These are phyloP conservation scores for Drosophila lacteicornis DNA, from an alignment of 1,140 invertebrate species.

Conservation along the genomic window DNA sequence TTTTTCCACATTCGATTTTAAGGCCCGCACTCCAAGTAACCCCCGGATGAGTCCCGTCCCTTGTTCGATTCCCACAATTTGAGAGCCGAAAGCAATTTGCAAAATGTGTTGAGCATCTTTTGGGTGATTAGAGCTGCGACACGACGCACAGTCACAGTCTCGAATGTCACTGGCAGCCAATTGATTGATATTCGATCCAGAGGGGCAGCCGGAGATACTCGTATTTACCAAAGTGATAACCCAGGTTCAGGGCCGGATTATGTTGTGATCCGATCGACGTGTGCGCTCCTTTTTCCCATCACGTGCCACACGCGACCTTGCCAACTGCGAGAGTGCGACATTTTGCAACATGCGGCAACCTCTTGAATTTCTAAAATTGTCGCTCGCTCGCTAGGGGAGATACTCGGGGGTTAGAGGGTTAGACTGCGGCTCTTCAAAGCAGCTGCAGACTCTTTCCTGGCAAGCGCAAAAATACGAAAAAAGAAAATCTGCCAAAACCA, in stretches of 20 bases:
- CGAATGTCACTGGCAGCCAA: slow-evolving; percentile 55
- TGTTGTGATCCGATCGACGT: slow-evolving; percentile 79
- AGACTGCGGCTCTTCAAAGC: slow-evolving; percentile 54
- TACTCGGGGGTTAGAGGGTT: slow-evolving; percentile 14
- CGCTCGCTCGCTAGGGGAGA: slow-evolving; percentile 33
- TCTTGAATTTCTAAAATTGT: slow-evolving; percentile 75
- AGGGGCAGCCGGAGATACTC: slow-evolving; percentile 11
- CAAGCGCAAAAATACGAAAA: slow-evolving; percentile 13
- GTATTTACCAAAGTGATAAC: slow-evolving; percentile 80
- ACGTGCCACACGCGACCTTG: slow-evolving; percentile 76
- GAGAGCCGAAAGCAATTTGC: slow-evolving; percentile 58
- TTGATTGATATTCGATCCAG: slow-evolving; percentile 77
- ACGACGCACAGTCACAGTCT: slow-evolving; percentile 8
- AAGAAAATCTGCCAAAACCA: slow-evolving; percentile 25
- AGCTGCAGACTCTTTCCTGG: slow-evolving; percentile 59
- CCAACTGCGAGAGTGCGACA: slow-evolving; percentile 59
- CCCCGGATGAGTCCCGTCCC: slow-evolving; percentile 2
- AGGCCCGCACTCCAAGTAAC: slow-evolving; percentile 42
- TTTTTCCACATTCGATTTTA: slow-evolving; percentile 7
- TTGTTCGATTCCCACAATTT: slow-evolving; percentile 52
- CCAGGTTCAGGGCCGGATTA: slow-evolving; percentile 64
- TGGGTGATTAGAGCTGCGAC: slow-evolving; percentile 43
- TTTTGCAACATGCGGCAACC: slow-evolving; percentile 75
- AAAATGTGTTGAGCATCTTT: slow-evolving; percentile 71
- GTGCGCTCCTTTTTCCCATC: slow-evolving; percentile 72